Evolutionary conservation across 2,113 vertebrate genomes (phyloP).

Genomic region (Phodopus roborovskii): DNA sequence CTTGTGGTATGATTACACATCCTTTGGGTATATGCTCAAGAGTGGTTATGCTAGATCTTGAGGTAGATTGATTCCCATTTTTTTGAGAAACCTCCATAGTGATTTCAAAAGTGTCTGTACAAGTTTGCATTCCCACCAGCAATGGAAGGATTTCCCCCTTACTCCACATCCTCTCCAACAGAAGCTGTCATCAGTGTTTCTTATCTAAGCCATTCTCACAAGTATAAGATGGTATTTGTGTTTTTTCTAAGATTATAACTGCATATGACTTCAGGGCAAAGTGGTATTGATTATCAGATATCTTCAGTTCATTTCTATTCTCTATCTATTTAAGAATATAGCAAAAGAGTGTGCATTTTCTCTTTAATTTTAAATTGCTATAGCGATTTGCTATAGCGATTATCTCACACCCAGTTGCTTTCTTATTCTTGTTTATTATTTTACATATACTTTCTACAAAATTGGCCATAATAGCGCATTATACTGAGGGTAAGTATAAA

Average conservation of each 20-base stretch:
- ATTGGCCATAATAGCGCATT: slow-evolving; percentile 48
- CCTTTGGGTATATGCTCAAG: too few relatives aligned
- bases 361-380: slow-evolving; percentile 84
- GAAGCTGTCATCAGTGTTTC: too few relatives aligned
- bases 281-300: slow-evolving; percentile 83
- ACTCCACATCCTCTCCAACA: too few relatives aligned
- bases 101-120: too few relatives aligned
- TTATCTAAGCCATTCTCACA: too few relatives aligned
- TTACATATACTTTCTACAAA: slow-evolving; percentile 70
- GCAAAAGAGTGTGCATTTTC: slow-evolving; percentile 75
- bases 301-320: slow-evolving; percentile 75
- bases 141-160: too few relatives aligned
- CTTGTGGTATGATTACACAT: too few relatives aligned
- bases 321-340: slow-evolving; percentile 79
- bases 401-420: slow-evolving; percentile 70
- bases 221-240: slow-evolving; percentile 55
- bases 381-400: slow-evolving; percentile 80
- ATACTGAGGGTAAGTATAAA: slow-evolving; percentile 54
- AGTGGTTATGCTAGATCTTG: too few relatives aligned
- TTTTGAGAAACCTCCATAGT: too few relatives aligned
- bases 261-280: slow-evolving; percentile 71
- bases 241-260: slow-evolving; percentile 80
- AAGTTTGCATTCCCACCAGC: too few relatives aligned
- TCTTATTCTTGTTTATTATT: slow-evolving; percentile 40
- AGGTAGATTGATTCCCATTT: too few relatives aligned